Conservation (phyloP, 2,888 invertebrate species). For the Amiota communis region DNA sequence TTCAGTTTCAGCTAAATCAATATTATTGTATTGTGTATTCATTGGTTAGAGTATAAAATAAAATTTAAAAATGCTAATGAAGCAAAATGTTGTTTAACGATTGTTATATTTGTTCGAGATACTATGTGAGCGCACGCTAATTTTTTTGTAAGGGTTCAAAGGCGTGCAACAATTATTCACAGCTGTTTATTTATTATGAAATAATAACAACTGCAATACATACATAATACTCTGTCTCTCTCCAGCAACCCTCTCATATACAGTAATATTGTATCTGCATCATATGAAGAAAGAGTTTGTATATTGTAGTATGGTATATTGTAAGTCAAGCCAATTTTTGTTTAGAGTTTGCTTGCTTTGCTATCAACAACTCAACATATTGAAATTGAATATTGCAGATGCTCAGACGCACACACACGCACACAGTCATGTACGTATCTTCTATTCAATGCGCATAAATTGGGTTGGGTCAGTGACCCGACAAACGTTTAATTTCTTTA, state of each 20-base stretch:
- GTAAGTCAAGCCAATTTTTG: no score
- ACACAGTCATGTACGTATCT: no score
- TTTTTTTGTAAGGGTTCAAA: background rate
- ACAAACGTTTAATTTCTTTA: background rate
- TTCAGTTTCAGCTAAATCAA: constrained; percentile 20
- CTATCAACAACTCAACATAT: no score
- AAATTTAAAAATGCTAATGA: constrained; percentile 11
- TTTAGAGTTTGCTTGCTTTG: no score
- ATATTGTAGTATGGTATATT: no score
- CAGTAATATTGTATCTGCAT: no score
- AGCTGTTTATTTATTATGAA: constrained; percentile 24
- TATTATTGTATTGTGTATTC: background rate
- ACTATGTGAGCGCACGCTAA: background rate
- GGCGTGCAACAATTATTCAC: constrained; percentile 17
- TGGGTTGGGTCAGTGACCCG: constrained; percentile 54
- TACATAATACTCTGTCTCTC: no score
- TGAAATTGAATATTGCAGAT: background rate
- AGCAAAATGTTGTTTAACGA: background rate
- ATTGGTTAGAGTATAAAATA: background rate
- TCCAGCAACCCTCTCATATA: no score
- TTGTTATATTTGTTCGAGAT: background rate
- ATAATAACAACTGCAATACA: background rate
- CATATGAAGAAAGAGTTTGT: no score
- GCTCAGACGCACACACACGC: background rate
- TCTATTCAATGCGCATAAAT: constrained; percentile 38